Percentiles rank a stretch among this genome's conserved stretches.
These are phyloP conservation scores for Panagrolaimus sp. DNA, from an alignment of 1,140 invertebrate species.

Conservation along the genomic window DNA sequence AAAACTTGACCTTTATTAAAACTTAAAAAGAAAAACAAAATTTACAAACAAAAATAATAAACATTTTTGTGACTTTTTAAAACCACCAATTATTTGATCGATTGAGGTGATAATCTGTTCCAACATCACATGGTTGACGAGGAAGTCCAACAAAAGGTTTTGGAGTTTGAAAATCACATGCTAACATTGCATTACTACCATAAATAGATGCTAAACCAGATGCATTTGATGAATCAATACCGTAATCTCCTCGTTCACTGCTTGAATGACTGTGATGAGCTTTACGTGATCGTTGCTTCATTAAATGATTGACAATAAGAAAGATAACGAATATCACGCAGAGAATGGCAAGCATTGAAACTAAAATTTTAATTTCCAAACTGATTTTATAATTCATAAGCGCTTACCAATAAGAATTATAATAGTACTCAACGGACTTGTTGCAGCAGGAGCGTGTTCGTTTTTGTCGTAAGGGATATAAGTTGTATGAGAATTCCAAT, in stretches of 20 bases:
- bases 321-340: neutral
- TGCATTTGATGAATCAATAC: neutral
- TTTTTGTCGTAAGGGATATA: too few relatives aligned
- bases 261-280: neutral
- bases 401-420: neutral
- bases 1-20: too few relatives aligned
- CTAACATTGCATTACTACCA: conserved; percentile 1
- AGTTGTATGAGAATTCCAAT: too few relatives aligned
- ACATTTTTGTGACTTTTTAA: conserved; percentile 3
- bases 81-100: conserved; percentile 14
- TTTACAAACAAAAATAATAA: too few relatives aligned
- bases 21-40: too few relatives aligned
- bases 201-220: conserved; percentile 15
- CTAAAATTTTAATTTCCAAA: neutral
- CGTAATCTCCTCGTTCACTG: conserved; percentile 2
- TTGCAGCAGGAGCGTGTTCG: neutral
- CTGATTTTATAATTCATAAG: neutral
- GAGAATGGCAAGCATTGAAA: neutral
- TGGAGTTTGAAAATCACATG: neutral
- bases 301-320: neutral
- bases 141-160: neutral
- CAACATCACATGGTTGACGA: neutral
- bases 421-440: neutral
- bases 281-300: neutral
- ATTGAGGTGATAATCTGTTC: neutral